Base-by-base conservation (phyloP, 2,888 invertebrate species). In the Tyria jacobaeae region DNA sequence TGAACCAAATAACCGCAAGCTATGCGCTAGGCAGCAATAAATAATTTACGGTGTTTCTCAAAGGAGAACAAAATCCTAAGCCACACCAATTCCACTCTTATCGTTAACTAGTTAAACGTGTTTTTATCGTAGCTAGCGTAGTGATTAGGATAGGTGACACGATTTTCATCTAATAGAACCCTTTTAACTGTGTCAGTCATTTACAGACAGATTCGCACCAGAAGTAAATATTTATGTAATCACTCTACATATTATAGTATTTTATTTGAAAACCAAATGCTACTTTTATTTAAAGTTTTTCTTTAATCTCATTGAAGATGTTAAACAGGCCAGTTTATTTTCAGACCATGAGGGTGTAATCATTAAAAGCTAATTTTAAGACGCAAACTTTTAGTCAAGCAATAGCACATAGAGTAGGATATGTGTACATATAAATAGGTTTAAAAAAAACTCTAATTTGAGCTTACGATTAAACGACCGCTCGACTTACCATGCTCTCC, bases 401-500 rank as follows among this genome's bases (percentile, higher is more conserved):
- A 5, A 44, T 5, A 4, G 21, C 44, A 0, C 21, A 44, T 6
- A 41, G 27, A 15, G 51, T 7, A 21, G 12, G 35, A 6, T 51
- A 51, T 51, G 35, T 34, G 31, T 31, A 49, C n/a, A 47, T 5
- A 31, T 2, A 51, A 51, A 51, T 35, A 39, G n/a, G 39, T 25
- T 35, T 25, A 24, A 7, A 25, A 37, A 39, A 37, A 37, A n/a
- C n/a, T n/a, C n/a, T n/a, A n/a, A n/a, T n/a, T n/a, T n/a, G n/a
- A n/a, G 39, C 24, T 53, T 53, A 10, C 14, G 53, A 25, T 53
- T 53, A 25, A 37, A 53, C 34, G 25, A 52, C 9, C 37, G 53
- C 37, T 53, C 39, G 39, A n/a, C 37, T 39, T n/a, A n/a, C n/a
- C n/a, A n/a, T n/a, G n/a, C n/a, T n/a, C n/a, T n/a, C n/a, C n/a